A percentile compares a stretch with the other conserved stretches of the same genome.
Conservation (phyloP, 2,888 invertebrate species). For the Morinoia aosen region DNA sequence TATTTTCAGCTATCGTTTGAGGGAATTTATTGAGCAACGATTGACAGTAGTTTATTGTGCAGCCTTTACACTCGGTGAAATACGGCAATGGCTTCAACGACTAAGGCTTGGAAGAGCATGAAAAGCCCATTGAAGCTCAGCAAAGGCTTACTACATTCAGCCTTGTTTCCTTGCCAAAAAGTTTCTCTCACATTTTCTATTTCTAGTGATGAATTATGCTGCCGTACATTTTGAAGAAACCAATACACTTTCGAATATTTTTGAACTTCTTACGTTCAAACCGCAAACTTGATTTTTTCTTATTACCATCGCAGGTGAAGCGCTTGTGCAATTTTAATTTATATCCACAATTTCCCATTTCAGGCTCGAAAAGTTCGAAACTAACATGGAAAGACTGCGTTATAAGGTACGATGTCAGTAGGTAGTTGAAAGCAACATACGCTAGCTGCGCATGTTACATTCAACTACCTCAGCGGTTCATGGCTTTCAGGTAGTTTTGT, state of each 20-base stretch:
- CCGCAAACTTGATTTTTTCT: not conserved
- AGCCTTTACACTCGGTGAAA: not conserved
- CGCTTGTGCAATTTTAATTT: not conserved
- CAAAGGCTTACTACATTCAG: not conserved
- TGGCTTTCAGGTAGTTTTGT: not conserved
- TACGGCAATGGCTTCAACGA: slow-evolving; percentile 20
- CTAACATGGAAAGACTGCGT: too few species aligned
- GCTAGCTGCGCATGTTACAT: too few species aligned
- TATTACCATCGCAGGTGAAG: not conserved
- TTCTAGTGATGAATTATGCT: not conserved
- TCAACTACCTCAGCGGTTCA: too few species aligned
- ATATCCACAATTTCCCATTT: not conserved
- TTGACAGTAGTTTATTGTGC: slow-evolving; percentile 33
- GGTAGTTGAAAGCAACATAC: not conserved
- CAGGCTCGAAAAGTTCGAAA: too few species aligned
- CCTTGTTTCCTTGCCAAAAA: not conserved
- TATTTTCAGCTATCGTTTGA: slow-evolving; percentile 23
- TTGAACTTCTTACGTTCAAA: not conserved
- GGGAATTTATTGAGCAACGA: slow-evolving; percentile 26
- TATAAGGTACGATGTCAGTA: not conserved
- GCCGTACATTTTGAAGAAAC: not conserved
- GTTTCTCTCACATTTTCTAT: not conserved
- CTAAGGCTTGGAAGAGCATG: not conserved
- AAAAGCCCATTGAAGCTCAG: slow-evolving; percentile 4
- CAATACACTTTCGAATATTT: not conserved